These are phyloP conservation scores for Cecidostiba fungosa DNA, from an alignment of 2,888 invertebrate species.

Conservation along the genomic window DNA sequence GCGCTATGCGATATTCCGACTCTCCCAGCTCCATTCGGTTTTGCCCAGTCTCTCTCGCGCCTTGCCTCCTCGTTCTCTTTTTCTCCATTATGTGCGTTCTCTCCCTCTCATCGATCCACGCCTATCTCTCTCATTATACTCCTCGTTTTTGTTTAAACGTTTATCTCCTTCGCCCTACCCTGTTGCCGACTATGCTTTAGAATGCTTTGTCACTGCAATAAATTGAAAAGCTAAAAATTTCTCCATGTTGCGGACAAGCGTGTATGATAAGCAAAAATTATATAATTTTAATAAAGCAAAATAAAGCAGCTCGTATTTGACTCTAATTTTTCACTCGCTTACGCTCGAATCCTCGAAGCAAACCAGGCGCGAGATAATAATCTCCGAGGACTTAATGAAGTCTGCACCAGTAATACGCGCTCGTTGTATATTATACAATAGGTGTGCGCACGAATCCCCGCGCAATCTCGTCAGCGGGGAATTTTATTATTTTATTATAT, in stretches of 20 bases:
- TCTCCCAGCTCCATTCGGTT: conserved; percentile 22
- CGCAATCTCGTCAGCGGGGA: not conserved
- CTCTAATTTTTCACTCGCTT: not conserved
- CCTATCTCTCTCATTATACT: conserved; percentile 26
- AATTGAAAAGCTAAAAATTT: conserved; percentile 16
- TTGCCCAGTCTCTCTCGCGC: conserved; percentile 23
- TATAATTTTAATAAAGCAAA: not conserved
- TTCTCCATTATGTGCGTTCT: conserved; percentile 34
- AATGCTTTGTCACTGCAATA: conserved; percentile 32
- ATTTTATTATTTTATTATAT: conserved; percentile 30
- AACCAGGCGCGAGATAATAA: not conserved
- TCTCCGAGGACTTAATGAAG: not conserved
- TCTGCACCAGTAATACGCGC: not conserved
- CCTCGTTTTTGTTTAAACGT: conserved; percentile 35
- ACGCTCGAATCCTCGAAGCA: not conserved
- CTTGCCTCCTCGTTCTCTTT: conserved; percentile 33
- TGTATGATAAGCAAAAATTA: too few species aligned
- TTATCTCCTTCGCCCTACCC: not conserved
- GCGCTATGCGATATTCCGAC: conserved; percentile 51
- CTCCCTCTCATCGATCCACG: conserved; percentile 26
- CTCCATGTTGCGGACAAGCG: not conserved
- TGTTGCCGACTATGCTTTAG: conserved; percentile 2
- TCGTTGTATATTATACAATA: not conserved
- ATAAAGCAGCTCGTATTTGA: not conserved
- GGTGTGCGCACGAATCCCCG: not conserved